These are phyloP conservation scores for Holothuria leucospilota DNA, from an alignment of 53 echinoderm and acorn worm species.

Conservation along the genomic window DNA sequence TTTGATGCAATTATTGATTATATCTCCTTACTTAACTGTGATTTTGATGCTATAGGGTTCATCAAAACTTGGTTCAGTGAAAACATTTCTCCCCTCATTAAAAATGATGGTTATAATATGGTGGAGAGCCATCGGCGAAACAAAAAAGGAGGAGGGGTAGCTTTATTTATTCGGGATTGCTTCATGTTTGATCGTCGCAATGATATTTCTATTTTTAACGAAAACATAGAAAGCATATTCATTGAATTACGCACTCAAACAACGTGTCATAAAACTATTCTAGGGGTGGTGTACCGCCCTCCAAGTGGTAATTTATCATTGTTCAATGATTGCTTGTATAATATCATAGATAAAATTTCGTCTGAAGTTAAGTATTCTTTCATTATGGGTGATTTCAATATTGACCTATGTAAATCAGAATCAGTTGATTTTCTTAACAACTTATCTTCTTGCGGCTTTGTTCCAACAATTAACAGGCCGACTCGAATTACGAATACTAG, in stretches of 20 bases:
- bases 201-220: background rate
- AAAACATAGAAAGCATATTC: constrained; percentile 5
- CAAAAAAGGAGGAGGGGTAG: background rate
- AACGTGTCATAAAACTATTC: background rate
- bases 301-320: background rate
- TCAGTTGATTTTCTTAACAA: constrained; percentile 16
- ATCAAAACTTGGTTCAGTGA: background rate
- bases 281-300: constrained; percentile 10
- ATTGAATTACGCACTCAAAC: background rate
- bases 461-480: constrained; percentile 8
- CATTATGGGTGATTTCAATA: constrained; percentile 1
- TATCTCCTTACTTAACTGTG: background rate
- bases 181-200: background rate
- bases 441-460: constrained; percentile 12
- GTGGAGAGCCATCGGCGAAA: constrained; percentile 5
- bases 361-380: constrained; percentile 16
- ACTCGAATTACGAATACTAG: constrained; percentile 5
- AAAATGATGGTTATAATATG: background rate
- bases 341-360: background rate
- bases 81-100: background rate
- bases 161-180: constrained; percentile 12
- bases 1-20: background rate
- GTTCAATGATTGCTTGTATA: background rate
- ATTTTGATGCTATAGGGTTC: background rate
- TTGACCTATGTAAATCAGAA: background rate